Conservation (phyloP, 2,888 invertebrate species). For the Aleiodes alternator region DNA sequence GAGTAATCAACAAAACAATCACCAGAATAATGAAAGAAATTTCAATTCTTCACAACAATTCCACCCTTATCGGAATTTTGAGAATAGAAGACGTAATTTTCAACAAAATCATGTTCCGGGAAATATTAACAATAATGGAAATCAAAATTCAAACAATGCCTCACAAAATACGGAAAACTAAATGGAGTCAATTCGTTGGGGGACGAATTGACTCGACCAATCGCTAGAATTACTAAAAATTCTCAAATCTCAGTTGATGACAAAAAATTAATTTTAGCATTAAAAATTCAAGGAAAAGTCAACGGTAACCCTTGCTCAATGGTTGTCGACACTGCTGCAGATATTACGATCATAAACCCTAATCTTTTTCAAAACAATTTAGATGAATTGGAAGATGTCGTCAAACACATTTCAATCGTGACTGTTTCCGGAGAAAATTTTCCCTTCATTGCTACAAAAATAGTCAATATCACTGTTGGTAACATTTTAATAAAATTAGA, state of each 20-base stretch:
- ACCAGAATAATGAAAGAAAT: not conserved
- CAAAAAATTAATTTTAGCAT: not conserved
- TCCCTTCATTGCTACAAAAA: not conserved
- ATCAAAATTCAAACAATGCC: not conserved
- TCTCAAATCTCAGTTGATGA: not conserved
- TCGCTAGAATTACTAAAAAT: not conserved
- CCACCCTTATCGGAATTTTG: not conserved
- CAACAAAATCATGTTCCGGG: not conserved
- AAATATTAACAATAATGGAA: not conserved
- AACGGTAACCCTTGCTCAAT: conserved; percentile 2
- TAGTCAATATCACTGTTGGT: not conserved
- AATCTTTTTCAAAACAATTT: not conserved
- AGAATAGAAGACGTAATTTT: not conserved
- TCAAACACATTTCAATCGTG: not conserved
- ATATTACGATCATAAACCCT: not conserved
- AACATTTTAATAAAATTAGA: not conserved
- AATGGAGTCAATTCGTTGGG: not conserved
- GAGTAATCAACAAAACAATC: not conserved
- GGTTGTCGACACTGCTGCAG: not conserved
- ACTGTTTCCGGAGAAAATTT: not conserved
- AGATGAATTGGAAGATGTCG: not conserved
- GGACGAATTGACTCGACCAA: not conserved
- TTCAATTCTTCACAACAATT: not conserved
- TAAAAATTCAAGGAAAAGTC: not conserved
- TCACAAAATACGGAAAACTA: not conserved